These are phyloP conservation scores for Tragulus kanchil DNA, from an alignment of 2,113 vertebrate genomes.

Conservation along the genomic window DNA sequence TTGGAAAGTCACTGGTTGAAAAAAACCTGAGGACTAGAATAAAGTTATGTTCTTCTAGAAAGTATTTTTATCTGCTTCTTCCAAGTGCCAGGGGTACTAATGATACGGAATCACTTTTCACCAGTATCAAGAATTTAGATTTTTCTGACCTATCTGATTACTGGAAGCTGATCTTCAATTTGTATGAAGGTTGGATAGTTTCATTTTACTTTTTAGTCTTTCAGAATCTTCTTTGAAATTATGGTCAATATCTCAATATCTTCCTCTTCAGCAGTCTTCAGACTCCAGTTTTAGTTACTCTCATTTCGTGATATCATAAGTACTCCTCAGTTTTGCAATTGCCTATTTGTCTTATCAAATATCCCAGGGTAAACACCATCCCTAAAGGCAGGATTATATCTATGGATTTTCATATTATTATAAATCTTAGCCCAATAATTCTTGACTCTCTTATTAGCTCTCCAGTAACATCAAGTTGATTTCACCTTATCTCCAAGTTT, in stretches of 20 bases:
- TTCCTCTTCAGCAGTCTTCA: background rate
- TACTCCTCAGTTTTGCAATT: background rate
- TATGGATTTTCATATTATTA: background rate
- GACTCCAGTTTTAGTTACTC: background rate
- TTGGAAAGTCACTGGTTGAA: constrained; percentile 16
- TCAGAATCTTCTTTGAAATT: background rate
- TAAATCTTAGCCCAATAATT: background rate
- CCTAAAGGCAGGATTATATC: background rate
- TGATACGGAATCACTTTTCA: background rate
- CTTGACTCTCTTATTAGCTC: background rate
- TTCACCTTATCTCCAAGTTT: background rate
- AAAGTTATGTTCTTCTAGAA: background rate
- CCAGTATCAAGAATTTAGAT: background rate
- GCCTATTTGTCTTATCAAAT: background rate
- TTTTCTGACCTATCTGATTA: background rate
- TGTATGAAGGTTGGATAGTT: background rate
- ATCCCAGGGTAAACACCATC: background rate
- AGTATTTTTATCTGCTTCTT: background rate
- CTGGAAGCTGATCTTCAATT: background rate
- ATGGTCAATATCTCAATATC: background rate
- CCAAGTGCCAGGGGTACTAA: background rate
- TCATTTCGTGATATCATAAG: background rate
- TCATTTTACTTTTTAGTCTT: background rate
- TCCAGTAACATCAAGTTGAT: background rate
- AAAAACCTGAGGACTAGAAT: background rate